Base-by-base conservation (phyloP, 1,140 invertebrate genomes). In the Piezodorus guildinii region DNA sequence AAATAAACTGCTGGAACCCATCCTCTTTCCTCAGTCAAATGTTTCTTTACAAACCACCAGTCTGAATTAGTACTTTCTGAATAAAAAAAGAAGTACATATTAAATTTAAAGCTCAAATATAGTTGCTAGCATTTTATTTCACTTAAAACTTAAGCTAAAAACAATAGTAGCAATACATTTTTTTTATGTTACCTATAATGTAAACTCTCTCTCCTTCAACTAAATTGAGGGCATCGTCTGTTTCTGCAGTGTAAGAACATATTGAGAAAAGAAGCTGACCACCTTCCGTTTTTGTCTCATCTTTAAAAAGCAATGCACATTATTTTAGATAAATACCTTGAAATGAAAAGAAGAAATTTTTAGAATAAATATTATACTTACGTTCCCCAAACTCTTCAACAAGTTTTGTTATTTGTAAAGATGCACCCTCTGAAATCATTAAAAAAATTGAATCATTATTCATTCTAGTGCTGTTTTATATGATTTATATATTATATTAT, bases 41-140 rank as follows among this genome's bases (percentile, higher is more conserved):
- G 83, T 75, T 95, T 96, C 68, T 83, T 84, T 0, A 95, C 90
- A 72, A 91, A 91, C 91, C 91, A 95, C 90, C 90, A 94, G 71
- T 94, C 90, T 66, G 77, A 74, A 70, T 88, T 88, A 49, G 85
- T 83, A 63, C 84, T 85, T 74, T 89, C 86, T 83, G 66, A 60
- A 23, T 67, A 52, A 64, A 59, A 51, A 61, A 25, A 21, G 66
- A 23, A 62, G 4, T 27, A 5, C 15, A 30, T 27, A 34, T 23
- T 2, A 30, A 23, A 30, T 52, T 34, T n/a, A 39, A 39, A 39
- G 34, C 9, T 10, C 9, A 5, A 3, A 30, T 5, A 30, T 10
- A 39, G 34, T 39, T 39, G 9, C 12, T 10, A 39, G 12, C 6
- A 10, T 12, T 39, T 49, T 49, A 17, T 49, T 49, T 49, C 69